Evolutionary conservation across 2,113 vertebrate species (phyloP).

Genomic region (Myotis lucifugus): DNA sequence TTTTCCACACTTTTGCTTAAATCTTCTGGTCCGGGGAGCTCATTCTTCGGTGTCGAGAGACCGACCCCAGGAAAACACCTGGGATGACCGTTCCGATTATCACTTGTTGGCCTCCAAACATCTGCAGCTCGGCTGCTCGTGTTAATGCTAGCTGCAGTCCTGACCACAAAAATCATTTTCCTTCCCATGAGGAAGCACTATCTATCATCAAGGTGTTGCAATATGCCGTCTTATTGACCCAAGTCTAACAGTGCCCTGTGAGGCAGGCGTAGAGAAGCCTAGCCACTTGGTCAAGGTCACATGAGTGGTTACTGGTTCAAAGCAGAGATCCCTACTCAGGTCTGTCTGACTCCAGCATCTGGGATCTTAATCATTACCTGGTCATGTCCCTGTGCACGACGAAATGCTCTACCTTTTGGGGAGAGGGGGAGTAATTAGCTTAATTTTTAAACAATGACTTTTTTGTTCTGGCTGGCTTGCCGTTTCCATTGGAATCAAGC

Average conservation of each 20-base stretch:
- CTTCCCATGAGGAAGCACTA: not conserved
- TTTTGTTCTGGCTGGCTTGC: conserved; percentile 1
- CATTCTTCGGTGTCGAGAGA: no score
- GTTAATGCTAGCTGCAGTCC: not conserved
- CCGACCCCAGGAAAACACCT: no score
- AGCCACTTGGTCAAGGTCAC: not conserved
- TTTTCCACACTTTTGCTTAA: no score
- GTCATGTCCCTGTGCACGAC: not conserved
- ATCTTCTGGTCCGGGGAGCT: no score
- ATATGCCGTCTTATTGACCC: not conserved
- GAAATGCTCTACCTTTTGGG: not conserved
- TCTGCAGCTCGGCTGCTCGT: not conserved
- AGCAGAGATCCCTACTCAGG: not conserved
- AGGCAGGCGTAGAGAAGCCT: not conserved
- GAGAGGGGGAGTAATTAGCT: not conserved
- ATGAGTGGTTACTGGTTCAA: not conserved
- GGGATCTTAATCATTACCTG: not conserved
- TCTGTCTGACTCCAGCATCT: not conserved
- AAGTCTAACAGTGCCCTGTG: not conserved
- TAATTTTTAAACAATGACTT: not conserved
- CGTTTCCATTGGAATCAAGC: not conserved
- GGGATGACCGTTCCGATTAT: no score
- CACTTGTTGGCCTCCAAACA: not conserved
- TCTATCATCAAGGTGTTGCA: not conserved
- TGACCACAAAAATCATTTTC: not conserved